phyloP scores from a whole-genome alignment of 2,113 vertebrate genomes.

The Sterna hirundo region DNA sequence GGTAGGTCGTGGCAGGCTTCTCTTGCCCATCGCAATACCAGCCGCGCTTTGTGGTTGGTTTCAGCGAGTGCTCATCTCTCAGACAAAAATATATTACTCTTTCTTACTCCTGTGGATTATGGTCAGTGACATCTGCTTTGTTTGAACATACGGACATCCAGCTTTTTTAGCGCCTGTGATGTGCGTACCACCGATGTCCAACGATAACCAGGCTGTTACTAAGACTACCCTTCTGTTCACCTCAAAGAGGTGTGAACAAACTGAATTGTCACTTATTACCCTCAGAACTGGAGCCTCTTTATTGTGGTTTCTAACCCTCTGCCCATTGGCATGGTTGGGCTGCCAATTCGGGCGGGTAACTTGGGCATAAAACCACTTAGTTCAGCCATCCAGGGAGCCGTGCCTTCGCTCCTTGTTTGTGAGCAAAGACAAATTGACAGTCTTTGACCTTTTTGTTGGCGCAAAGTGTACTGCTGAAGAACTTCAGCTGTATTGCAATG shows the following conservation, averaged over 20 bases:
- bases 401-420: neutral
- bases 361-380: neutral
- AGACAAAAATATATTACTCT: neutral
- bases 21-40: neutral
- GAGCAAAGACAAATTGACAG: neutral
- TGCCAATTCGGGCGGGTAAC: accelerated
- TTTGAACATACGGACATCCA: neutral
- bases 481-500: neutral
- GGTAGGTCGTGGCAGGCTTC: neutral
- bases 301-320: neutral
- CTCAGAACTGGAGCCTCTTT: neutral
- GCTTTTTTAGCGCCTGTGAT: neutral
- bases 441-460: neutral
- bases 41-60: neutral
- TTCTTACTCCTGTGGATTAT: neutral
- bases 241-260: neutral
- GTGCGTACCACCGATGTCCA: neutral
- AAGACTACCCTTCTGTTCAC: neutral
- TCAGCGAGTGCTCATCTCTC: neutral
- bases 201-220: neutral
- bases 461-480: neutral
- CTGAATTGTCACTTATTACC: neutral
- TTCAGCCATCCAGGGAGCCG: neutral
- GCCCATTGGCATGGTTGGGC: neutral
- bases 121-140: neutral